Evolutionary conservation across 2,797 vertebrate genomes (phyloP).

Genomic region (Leptatherina wallacei): DNA sequence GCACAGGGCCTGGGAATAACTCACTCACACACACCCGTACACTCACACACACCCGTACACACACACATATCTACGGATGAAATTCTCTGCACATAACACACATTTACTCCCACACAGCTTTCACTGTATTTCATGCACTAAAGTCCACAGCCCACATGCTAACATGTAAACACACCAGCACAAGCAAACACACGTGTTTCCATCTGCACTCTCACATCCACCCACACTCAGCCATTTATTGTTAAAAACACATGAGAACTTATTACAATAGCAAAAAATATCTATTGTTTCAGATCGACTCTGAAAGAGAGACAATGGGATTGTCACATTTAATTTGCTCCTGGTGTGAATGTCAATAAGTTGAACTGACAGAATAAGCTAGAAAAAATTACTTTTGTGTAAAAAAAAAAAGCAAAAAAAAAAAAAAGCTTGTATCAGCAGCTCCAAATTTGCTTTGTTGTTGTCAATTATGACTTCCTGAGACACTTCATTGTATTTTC

Average conservation of each 20-base stretch:
- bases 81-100: slow-evolving; percentile 52
- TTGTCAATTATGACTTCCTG: slow-evolving; percentile 82
- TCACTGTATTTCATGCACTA: slow-evolving; percentile 64
- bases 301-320: slow-evolving; percentile 69
- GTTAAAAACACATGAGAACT: slow-evolving; percentile 62
- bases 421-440: slow-evolving; percentile 78
- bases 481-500: slow-evolving; percentile 76
- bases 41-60: slow-evolving; percentile 33
- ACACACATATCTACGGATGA: slow-evolving; percentile 41
- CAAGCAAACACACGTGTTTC: slow-evolving; percentile 69
- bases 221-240: slow-evolving; percentile 55
- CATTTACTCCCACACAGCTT: slow-evolving; percentile 60
- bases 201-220: slow-evolving; percentile 56
- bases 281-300: slow-evolving; percentile 65
- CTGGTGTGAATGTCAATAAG: slow-evolving; percentile 80
- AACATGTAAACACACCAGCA: slow-evolving; percentile 72
- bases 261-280: slow-evolving; percentile 56
- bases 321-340: slow-evolving; percentile 75
- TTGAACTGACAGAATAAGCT: slow-evolving; percentile 75
- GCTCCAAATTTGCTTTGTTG: slow-evolving; percentile 81
- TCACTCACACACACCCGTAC: slow-evolving; percentile 46
- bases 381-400: slow-evolving; percentile 71
- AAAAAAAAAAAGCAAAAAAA: slow-evolving; percentile 57
- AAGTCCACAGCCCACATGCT: slow-evolving; percentile 72
- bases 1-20: slow-evolving; percentile 82